Conservation (phyloP, 2,797 vertebrate genomes). For the Oreochromis grahami region DNA sequence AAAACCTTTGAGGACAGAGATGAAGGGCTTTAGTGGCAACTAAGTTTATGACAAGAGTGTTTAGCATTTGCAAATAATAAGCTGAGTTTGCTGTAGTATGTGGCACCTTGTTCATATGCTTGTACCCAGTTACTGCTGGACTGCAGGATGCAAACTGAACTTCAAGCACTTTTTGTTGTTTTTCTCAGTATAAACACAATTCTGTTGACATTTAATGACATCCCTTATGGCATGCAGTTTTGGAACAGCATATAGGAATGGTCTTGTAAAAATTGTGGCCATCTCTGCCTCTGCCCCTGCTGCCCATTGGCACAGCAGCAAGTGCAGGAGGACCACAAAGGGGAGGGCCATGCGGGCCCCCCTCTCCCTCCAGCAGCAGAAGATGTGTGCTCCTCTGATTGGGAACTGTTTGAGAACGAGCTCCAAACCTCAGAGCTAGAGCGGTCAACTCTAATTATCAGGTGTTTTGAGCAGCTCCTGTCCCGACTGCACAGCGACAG, state of each 20-base stretch:
- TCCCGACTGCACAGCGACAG: slow-evolving; percentile 9
- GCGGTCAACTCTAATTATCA: slow-evolving; percentile 38
- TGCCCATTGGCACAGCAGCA: slow-evolving; percentile 60
- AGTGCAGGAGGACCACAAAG: slow-evolving; percentile 56
- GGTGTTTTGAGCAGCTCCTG: slow-evolving; percentile 36
- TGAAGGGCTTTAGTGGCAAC: background rate
- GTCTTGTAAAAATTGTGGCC: slow-evolving; percentile 18
- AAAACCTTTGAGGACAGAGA: background rate
- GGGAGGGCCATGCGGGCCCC: slow-evolving; percentile 59
- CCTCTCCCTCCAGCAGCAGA: slow-evolving; percentile 54
- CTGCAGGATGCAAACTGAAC: background rate
- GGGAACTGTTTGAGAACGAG: slow-evolving; percentile 48
- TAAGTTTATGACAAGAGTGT: background rate
- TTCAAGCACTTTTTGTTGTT: background rate
- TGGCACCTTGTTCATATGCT: background rate
- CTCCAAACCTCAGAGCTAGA: slow-evolving; percentile 25
- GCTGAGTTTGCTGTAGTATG: background rate
- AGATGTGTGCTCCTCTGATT: slow-evolving; percentile 68
- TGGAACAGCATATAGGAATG: slow-evolving; percentile 11
- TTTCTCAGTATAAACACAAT: slow-evolving; percentile 27
- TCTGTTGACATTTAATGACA: slow-evolving; percentile 48
- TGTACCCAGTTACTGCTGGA: background rate
- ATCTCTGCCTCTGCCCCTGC: slow-evolving; percentile 39
- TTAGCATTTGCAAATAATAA: background rate
- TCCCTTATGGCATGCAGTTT: slow-evolving; percentile 36